phyloP scores from a whole-genome alignment of 1,140 invertebrate species.

The Varroa destructor region DNA sequence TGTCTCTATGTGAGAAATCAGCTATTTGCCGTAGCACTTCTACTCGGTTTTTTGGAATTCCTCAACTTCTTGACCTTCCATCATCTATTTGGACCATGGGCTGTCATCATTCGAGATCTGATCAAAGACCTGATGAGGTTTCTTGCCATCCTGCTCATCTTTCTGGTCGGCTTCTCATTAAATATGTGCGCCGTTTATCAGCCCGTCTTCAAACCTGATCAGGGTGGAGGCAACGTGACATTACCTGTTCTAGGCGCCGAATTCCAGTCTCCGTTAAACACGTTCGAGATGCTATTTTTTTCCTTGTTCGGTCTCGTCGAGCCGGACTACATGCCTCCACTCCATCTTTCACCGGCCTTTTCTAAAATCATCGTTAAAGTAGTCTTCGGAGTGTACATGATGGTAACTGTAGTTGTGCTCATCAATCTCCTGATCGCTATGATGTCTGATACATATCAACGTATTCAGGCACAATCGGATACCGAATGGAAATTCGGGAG shows the following conservation, averaged over 20 bases:
- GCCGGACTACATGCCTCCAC: slow-evolving; percentile 51
- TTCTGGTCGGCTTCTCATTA: slow-evolving; percentile 96
- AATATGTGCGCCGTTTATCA: slow-evolving; percentile 52
- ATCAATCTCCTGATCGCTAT: slow-evolving; percentile 98
- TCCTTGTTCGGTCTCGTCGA: slow-evolving; percentile 92
- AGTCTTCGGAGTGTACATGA: slow-evolving; percentile 88
- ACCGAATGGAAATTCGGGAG: slow-evolving; percentile 99
- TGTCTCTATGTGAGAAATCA: slow-evolving; percentile 80
- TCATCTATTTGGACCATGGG: slow-evolving; percentile 95
- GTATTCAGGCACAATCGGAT: slow-evolving; percentile 97
- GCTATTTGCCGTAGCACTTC: slow-evolving; percentile 79
- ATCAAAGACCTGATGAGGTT: slow-evolving; percentile 71
- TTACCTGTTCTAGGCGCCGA: slow-evolving; percentile 41
- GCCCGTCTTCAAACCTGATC: slow-evolving; percentile 36
- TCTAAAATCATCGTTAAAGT: slow-evolving; percentile 45
- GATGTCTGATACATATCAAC: slow-evolving; percentile 98
- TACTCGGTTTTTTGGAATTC: slow-evolving; percentile 90
- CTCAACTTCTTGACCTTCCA: slow-evolving; percentile 94
- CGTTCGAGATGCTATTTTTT: slow-evolving; percentile 93
- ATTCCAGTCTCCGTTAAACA: slow-evolving; percentile 70
- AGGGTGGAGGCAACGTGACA: slow-evolving; percentile 33
- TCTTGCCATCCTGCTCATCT: slow-evolving; percentile 87
- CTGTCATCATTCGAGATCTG: slow-evolving; percentile 51
- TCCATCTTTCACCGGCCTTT: slow-evolving; percentile 45
- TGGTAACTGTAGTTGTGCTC: slow-evolving; percentile 91